phyloP scores from a whole-genome alignment of 2,113 vertebrate species.

The Peromyscus maniculatus region DNA sequence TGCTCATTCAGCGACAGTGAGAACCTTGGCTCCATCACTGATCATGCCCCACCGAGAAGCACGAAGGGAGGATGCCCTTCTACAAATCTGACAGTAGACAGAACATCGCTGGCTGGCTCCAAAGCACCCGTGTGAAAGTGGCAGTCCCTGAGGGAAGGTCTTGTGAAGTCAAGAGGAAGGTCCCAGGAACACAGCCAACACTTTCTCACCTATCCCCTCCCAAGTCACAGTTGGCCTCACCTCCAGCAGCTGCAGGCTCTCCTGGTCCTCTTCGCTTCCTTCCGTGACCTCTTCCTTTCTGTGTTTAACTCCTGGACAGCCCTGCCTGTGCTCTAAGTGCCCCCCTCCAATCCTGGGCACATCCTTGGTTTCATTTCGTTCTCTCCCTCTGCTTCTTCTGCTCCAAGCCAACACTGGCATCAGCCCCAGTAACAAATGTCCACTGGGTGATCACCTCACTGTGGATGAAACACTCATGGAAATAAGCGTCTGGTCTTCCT shows the following conservation, averaged over 20 bases:
- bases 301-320: neutral
- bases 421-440: neutral
- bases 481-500: neutral
- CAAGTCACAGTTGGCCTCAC: fast-evolving
- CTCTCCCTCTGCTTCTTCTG: neutral
- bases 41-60: neutral
- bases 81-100: neutral
- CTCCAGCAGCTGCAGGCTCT: neutral
- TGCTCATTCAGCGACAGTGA: no score
- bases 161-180: neutral
- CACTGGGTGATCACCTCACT: neutral
- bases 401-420: neutral
- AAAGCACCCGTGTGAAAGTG: fast-evolving
- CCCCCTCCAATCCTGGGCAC: neutral
- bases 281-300: neutral
- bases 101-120: neutral
- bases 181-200: neutral
- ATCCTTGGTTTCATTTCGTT: neutral
- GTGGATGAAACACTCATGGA: neutral
- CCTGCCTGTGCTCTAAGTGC: neutral
- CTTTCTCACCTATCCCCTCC: neutral
- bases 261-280: neutral
- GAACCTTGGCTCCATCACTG: neutral
- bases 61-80: neutral
- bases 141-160: neutral